Conservation (phyloP, 2,888 invertebrate species). For the Graphium colonna region DNA sequence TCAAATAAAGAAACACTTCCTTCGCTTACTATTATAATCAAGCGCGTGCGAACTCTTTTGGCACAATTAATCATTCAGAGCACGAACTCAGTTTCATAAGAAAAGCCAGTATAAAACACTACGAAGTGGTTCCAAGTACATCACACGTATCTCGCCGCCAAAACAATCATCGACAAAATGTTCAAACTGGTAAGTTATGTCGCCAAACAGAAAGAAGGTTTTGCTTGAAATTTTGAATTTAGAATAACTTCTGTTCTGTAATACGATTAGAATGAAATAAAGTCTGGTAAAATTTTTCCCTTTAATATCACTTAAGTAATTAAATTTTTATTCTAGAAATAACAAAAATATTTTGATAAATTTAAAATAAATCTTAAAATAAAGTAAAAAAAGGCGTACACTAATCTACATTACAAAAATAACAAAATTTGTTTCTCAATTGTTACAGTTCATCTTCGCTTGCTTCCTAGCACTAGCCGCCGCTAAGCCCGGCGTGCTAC, state of each 20-base stretch:
- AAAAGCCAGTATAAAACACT: constrained; percentile 6
- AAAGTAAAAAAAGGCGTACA: too few species aligned
- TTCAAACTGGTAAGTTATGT: constrained; percentile 46
- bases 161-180: too few species aligned
- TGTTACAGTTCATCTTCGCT: constrained; percentile 5
- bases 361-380: background rate
- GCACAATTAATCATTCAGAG: background rate
- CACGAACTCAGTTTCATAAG: background rate
- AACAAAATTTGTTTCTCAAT: background rate
- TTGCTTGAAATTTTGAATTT: background rate
- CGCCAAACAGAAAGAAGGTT: background rate
- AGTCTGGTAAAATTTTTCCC: background rate
- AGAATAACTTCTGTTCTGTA: background rate
- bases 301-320: too few species aligned
- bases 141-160: constrained; percentile 5
- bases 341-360: background rate
- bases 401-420: too few species aligned
- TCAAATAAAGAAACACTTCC: background rate
- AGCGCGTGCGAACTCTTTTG: background rate
- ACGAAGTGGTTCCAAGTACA: background rate
- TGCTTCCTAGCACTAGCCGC: constrained; percentile 6
- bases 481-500: constrained; percentile 8
- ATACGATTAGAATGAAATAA: background rate
- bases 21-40: background rate
- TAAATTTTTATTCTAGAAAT: background rate